phyloP scores from a whole-genome alignment of 2,888 invertebrate species.

The Oscheius onirici region DNA sequence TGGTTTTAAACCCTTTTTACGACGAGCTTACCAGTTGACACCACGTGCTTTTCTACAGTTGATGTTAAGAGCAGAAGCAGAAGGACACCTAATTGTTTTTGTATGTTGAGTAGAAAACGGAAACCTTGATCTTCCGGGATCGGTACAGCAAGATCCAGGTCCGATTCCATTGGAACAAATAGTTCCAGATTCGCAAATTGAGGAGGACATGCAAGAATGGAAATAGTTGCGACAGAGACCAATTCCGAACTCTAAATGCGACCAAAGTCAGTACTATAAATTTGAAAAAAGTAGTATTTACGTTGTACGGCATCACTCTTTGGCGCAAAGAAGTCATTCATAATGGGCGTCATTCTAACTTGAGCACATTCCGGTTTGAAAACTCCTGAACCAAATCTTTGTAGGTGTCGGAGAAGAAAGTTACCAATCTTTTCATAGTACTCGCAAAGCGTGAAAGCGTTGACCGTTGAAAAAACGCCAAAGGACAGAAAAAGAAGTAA shows the following conservation, averaged over 20 bases:
- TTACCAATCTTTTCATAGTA: slow-evolving; percentile 49
- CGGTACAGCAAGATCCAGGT: slow-evolving; percentile 52
- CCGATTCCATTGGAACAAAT: slow-evolving; percentile 50
- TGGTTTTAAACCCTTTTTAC: neutral
- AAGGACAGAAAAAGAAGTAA: neutral
- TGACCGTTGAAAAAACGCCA: neutral
- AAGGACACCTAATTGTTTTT: slow-evolving; percentile 39
- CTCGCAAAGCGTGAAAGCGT: slow-evolving; percentile 42
- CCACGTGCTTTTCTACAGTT: slow-evolving; percentile 53
- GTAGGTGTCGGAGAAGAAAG: neutral
- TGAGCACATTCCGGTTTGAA: slow-evolving; percentile 47
- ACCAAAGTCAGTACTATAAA: neutral
- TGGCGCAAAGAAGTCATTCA: slow-evolving; percentile 1
- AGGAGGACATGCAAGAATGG: slow-evolving; percentile 53
- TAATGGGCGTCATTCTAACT: slow-evolving; percentile 1
- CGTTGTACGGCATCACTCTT: slow-evolving; percentile 1
- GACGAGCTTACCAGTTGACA: slow-evolving; percentile 47
- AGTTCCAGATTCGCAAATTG: slow-evolving; percentile 50
- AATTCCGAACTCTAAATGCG: slow-evolving; percentile 22
- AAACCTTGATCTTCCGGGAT: slow-evolving; percentile 38
- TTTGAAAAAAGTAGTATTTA: neutral
- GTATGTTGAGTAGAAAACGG: neutral
- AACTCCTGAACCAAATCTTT: slow-evolving; percentile 34
- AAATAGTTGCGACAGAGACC: slow-evolving; percentile 54
- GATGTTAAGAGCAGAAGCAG: slow-evolving; percentile 46